A percentile compares a stretch with the other conserved stretches of the same genome.
phyloP scores from a whole-genome alignment of 2,113 vertebrate species.

The Erpornis zantholeuca region DNA sequence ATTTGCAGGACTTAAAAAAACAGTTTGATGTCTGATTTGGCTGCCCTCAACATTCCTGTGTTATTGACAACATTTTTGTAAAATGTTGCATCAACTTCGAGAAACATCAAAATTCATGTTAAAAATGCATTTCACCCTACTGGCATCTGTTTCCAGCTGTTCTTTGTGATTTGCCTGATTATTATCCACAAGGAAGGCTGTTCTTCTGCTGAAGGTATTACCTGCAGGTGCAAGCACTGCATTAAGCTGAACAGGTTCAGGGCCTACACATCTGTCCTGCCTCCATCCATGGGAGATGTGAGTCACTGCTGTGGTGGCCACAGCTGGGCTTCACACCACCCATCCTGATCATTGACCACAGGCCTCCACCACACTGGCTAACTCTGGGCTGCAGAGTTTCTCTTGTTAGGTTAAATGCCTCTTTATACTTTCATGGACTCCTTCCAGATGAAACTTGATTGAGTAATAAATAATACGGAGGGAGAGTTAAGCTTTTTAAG shows the following conservation, averaged over 20 bases:
- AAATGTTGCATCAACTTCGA: neutral
- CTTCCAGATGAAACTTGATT: neutral
- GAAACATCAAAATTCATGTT: neutral
- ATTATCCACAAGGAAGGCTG: neutral
- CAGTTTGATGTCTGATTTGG: neutral
- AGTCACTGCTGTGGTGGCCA: neutral
- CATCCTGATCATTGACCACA: neutral
- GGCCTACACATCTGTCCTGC: rapidly evolving
- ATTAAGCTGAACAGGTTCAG: neutral
- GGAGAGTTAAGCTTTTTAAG: slow-evolving; percentile 15
- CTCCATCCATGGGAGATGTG: neutral
- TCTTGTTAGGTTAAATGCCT: neutral
- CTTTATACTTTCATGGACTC: neutral
- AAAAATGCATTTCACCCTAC: neutral
- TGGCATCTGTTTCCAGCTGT: neutral
- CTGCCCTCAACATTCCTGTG: neutral
- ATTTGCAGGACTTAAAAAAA: neutral
- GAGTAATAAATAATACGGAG: neutral
- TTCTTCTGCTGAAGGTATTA: neutral
- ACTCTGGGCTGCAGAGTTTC: neutral
- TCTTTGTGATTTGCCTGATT: neutral
- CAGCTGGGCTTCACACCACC: neutral
- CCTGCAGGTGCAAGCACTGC: neutral
- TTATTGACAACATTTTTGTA: neutral
- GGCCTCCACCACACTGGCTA: neutral